Percentiles rank a stretch among this genome's conserved stretches.
These are phyloP conservation scores for Caenorhabditis panamensis DNA, from an alignment of 2,888 invertebrate genomes.

Conservation along the genomic window DNA sequence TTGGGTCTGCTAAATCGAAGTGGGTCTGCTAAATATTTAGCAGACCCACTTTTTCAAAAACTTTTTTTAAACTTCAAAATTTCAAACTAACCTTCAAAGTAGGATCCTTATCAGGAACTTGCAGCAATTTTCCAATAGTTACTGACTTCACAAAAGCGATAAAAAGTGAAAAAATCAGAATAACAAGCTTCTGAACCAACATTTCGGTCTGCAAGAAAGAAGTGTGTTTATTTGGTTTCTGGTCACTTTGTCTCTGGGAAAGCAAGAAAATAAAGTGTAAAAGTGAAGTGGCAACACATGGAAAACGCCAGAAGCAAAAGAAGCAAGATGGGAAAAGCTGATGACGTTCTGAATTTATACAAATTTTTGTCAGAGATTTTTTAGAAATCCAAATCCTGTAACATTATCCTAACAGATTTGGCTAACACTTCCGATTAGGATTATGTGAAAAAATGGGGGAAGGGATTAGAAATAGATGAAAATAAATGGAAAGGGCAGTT, in stretches of 20 bases:
- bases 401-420: background rate
- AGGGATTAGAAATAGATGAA: constrained; percentile 3
- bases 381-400: too few relatives aligned
- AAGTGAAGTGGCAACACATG: background rate
- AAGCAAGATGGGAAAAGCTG: background rate
- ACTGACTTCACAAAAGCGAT: constrained; percentile 17
- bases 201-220: background rate
- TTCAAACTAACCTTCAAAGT: constrained; percentile 38
- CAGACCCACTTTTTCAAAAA: too few relatives aligned
- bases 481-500: constrained; percentile 2
- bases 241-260: background rate
- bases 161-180: constrained; percentile 2
- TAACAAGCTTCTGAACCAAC: constrained; percentile 3
- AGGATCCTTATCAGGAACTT: constrained; percentile 61
- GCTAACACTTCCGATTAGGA: constrained; percentile 13
- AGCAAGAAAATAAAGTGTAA: background rate
- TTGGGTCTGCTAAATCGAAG: too few relatives aligned
- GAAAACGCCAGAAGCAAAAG: background rate
- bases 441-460: background rate
- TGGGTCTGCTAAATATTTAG: too few relatives aligned
- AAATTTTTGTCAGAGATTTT: too few relatives aligned
- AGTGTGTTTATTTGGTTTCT: constrained; percentile 2
- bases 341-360: constrained; percentile 9
- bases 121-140: constrained; percentile 48
- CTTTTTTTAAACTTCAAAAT: background rate